Conservation (phyloP, 2,888 invertebrate genomes). For the Heteropelma amictum region DNA sequence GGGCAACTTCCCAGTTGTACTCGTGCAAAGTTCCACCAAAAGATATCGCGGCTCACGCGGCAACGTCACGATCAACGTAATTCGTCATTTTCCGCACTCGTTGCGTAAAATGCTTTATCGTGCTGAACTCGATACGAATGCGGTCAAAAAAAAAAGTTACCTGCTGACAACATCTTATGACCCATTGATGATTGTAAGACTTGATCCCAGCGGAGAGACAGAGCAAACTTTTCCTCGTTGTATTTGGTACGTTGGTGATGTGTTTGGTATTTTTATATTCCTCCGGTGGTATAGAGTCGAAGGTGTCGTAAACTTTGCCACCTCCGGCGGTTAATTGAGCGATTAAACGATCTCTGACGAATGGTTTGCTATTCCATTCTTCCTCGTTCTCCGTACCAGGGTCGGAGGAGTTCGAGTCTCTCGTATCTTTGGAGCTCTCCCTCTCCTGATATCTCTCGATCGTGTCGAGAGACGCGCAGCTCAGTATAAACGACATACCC, state of each 20-base stretch:
- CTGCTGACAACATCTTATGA: conserved; percentile 81
- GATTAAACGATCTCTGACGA: conserved; percentile 81
- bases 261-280: conserved; percentile 81
- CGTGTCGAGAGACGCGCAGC: conserved; percentile 79
- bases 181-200: conserved; percentile 84
- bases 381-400: conserved; percentile 80
- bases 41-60: too few species aligned
- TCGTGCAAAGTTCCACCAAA: too few species aligned
- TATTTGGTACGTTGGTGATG: conserved; percentile 85
- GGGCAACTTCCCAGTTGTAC: too few species aligned
- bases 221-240: conserved; percentile 87
- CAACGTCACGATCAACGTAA: too few species aligned
- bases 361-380: conserved; percentile 79
- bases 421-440: conserved; percentile 59
- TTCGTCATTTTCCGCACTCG: too few species aligned
- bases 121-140: too few species aligned
- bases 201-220: conserved; percentile 84
- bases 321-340: conserved; percentile 83
- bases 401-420: conserved; percentile 77
- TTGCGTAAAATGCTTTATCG: too few species aligned
- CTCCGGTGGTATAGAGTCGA: conserved; percentile 80
- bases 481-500: conserved; percentile 81
- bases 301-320: conserved; percentile 81
- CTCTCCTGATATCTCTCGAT: conserved; percentile 64
- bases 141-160: conserved; percentile 58